Conservation (phyloP, 2,888 invertebrate species). For the Galeruca laticollis region DNA sequence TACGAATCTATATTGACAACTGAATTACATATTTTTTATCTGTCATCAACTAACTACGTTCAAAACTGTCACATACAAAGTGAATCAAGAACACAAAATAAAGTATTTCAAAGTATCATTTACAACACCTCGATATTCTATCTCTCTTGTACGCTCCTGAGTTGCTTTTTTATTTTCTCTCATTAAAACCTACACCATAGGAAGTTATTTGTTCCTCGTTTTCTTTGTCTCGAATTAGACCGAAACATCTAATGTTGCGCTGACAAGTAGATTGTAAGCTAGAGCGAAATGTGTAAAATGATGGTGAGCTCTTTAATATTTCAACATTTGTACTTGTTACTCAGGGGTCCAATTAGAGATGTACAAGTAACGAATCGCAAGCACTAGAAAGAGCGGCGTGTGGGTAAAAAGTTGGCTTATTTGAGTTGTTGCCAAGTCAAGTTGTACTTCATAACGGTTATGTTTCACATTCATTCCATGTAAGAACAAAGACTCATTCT, state of each 20-base stretch:
- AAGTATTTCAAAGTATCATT: no score
- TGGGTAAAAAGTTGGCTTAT: neutral
- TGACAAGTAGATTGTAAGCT: slow-evolving; percentile 8
- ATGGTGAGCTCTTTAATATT: neutral
- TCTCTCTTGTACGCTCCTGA: neutral
- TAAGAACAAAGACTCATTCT: no score
- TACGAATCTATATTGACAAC: no score
- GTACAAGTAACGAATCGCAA: neutral
- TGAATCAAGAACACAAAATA: no score
- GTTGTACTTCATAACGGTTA: neutral
- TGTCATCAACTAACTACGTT: no score
- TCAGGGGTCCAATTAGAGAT: neutral
- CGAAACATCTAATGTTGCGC: slow-evolving; percentile 8
- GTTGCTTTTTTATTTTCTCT: neutral
- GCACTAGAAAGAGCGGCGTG: neutral
- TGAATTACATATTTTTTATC: no score
- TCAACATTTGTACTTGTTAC: neutral
- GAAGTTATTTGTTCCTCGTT: neutral
- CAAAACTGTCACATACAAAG: no score
- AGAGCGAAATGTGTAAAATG: neutral
- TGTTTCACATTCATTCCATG: neutral
- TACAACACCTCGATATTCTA: neutral
- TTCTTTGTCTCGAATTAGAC: slow-evolving; percentile 1
- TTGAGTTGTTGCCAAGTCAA: neutral
- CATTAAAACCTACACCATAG: neutral